Conservation (phyloP, 2,113 vertebrate species). For the Glareola pratincola region DNA sequence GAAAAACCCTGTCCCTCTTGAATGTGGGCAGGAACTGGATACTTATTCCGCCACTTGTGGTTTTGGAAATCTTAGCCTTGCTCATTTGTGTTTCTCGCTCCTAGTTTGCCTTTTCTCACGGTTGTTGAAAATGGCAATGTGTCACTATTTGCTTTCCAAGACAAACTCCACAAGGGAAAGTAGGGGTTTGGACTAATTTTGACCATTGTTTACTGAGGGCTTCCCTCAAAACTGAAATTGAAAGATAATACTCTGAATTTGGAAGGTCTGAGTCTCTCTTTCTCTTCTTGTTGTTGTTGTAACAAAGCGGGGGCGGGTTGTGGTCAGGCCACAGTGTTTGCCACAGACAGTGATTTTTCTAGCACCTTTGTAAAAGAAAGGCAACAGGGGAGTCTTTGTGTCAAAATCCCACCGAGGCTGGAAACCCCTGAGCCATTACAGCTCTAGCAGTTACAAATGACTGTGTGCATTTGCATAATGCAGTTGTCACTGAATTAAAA, state of each 20-base stretch:
- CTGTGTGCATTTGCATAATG: slow-evolving; percentile 81
- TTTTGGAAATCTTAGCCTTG: not conserved
- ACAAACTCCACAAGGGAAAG: slow-evolving; percentile 39
- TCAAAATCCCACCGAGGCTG: slow-evolving; percentile 56
- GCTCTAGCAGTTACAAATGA: slow-evolving; percentile 74
- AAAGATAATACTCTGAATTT: slow-evolving; percentile 59
- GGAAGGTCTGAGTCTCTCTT: not conserved
- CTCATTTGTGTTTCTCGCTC: not conserved
- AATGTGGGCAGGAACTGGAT: not conserved
- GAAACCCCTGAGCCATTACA: slow-evolving; percentile 65
- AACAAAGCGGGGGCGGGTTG: not conserved
- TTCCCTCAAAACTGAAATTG: slow-evolving; percentile 36
- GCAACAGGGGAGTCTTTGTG: slow-evolving; percentile 67
- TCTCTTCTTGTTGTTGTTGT: not conserved
- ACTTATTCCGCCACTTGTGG: not conserved
- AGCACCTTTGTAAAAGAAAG: slow-evolving; percentile 72
- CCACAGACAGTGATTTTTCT: slow-evolving; percentile 66
- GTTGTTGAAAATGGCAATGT: not conserved
- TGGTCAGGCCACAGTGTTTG: slow-evolving; percentile 13
- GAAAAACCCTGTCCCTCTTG: not conserved
- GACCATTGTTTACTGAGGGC: not conserved
- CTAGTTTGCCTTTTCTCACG: not conserved
- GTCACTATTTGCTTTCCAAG: slow-evolving; percentile 53
- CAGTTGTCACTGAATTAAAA: slow-evolving; percentile 73
- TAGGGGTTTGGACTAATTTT: slow-evolving; percentile 4